Evolutionary conservation across 2,113 vertebrate genomes (phyloP).

Genomic region (Asarcornis scutulata): DNA sequence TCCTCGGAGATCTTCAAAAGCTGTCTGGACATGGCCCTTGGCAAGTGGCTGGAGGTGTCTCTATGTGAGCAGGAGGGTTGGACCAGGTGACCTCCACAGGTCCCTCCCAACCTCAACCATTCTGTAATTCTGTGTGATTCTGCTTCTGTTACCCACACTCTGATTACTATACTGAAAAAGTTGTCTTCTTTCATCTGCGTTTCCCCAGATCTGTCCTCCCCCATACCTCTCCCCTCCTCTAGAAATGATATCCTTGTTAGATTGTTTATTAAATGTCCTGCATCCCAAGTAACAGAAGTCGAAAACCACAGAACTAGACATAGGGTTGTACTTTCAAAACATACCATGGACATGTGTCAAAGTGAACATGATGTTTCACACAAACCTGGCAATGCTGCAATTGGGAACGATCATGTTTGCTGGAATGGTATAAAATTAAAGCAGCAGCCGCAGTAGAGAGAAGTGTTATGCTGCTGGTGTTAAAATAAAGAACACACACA

Average conservation of each 20-base stretch:
- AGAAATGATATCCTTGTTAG: not conserved
- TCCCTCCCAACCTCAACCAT: not conserved
- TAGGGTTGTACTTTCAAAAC: not conserved
- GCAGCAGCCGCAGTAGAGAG: not conserved
- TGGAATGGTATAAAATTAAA: not conserved
- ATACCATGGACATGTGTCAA: fast-evolving
- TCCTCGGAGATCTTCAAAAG: not conserved
- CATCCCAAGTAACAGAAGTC: not conserved
- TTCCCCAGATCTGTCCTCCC: not conserved
- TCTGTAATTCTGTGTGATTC: not conserved
- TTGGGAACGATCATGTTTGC: not conserved
- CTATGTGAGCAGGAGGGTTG: not conserved
- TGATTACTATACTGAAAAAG: not conserved
- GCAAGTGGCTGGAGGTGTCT: not conserved
- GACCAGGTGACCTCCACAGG: no score
- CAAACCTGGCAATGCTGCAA: fast-evolving
- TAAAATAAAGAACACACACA: not conserved
- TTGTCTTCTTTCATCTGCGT: not conserved
- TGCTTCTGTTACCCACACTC: not conserved
- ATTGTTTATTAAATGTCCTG: not conserved
- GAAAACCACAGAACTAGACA: not conserved
- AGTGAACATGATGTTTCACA: not conserved
- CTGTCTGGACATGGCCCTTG: not conserved
- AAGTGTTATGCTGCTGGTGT: not conserved
- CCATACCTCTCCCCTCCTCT: not conserved